A percentile compares a stretch with the other conserved stretches of the same genome.
Evolutionary conservation across 37 sponge, comb jelly and placozoan genomes (phyloP).

Genomic region (Agelas oroides): DNA sequence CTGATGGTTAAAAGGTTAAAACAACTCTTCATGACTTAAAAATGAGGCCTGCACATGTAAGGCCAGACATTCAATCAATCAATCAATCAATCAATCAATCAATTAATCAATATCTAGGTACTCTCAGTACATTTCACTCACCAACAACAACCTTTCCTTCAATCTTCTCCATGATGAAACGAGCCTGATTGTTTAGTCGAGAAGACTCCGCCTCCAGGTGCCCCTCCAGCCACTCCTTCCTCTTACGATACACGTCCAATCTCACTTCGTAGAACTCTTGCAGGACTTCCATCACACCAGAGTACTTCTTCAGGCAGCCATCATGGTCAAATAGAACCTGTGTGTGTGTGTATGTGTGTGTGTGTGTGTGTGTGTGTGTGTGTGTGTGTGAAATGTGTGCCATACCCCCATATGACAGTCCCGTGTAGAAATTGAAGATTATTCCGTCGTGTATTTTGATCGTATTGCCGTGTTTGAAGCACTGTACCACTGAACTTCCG

Average conservation of each 20-base stretch:
- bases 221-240: conserved; percentile 89
- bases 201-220: conserved; percentile 87
- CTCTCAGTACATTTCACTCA: conserved; percentile 8
- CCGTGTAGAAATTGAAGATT: too few relatives aligned
- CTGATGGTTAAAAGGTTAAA: too few relatives aligned
- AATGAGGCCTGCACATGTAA: too few relatives aligned
- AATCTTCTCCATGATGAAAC: conserved; percentile 93
- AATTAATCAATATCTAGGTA: too few relatives aligned
- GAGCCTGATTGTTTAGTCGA: conserved; percentile 81
- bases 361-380: neutral
- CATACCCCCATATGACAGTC: too few relatives aligned
- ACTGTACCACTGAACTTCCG: too few relatives aligned
- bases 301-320: conserved; percentile 87
- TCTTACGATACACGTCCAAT: conserved; percentile 72
- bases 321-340: conserved; percentile 91
- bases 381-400: neutral
- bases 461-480: too few relatives aligned
- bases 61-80: too few relatives aligned
- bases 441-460: too few relatives aligned
- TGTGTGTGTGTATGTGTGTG: neutral
- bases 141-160: conserved; percentile 85
- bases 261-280: conserved; percentile 87
- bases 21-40: too few relatives aligned
- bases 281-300: conserved; percentile 70
- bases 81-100: too few relatives aligned